A percentile compares a stretch with the other conserved stretches of the same genome.
Evolutionary conservation across 1,140 invertebrate species (phyloP).

Genomic region (Drosophila serrata): DNA sequence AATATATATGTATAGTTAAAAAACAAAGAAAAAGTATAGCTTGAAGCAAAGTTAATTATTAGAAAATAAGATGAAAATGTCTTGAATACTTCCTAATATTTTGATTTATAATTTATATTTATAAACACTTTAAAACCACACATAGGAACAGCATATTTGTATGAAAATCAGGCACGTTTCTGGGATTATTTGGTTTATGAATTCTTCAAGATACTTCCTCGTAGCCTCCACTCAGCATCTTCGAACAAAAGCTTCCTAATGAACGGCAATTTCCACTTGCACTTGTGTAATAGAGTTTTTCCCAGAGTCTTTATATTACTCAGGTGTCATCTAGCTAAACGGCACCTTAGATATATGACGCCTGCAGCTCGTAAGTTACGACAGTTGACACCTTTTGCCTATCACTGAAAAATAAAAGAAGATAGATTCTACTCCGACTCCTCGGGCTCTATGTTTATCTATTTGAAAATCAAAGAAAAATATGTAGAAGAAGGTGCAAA

Average conservation of each 20-base stretch:
- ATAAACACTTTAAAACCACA: background rate
- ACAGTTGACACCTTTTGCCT: constrained; percentile 40
- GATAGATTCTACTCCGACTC: constrained; percentile 21
- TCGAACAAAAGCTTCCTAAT: constrained; percentile 28
- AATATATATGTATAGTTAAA: background rate
- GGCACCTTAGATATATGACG: constrained; percentile 21
- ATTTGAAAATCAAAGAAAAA: constrained; percentile 43
- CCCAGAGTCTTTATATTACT: constrained; percentile 15
- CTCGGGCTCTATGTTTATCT: constrained; percentile 30
- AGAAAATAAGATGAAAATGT: background rate
- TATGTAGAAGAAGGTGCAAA: constrained; percentile 36
- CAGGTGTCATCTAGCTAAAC: constrained; percentile 17
- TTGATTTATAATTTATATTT: too few species aligned
- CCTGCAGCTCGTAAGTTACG: background rate
- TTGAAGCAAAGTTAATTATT: background rate
- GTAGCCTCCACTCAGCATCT: background rate
- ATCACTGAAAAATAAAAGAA: constrained; percentile 15
- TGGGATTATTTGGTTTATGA: constrained; percentile 13
- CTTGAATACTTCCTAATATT: background rate
- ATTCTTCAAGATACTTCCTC: background rate
- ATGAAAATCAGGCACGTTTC: background rate
- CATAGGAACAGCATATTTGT: too few species aligned
- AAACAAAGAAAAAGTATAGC: background rate
- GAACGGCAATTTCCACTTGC: constrained; percentile 27
- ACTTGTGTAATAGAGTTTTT: constrained; percentile 32